Percentiles rank a stretch among this genome's conserved stretches.
These are phyloP conservation scores for Desoria tigrina DNA, from an alignment of 2,888 invertebrate species.

Conservation along the genomic window DNA sequence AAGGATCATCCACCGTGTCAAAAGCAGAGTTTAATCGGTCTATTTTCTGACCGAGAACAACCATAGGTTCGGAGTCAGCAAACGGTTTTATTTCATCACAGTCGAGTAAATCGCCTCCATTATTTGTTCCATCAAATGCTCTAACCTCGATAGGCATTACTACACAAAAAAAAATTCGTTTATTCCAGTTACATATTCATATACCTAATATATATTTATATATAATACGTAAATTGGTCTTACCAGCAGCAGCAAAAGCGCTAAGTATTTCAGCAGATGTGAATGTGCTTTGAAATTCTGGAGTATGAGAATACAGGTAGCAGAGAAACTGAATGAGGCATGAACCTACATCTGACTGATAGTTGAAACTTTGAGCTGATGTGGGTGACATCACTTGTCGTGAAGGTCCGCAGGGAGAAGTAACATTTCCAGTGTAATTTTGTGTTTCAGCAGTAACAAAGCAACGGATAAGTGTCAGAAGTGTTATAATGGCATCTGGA, in stretches of 20 bases:
- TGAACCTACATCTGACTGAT: slow-evolving; percentile 45
- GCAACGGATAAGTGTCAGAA: slow-evolving; percentile 63
- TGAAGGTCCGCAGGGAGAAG: slow-evolving; percentile 1
- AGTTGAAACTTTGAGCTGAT: slow-evolving; percentile 12
- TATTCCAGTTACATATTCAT: too few species aligned
- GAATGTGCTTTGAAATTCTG: slow-evolving; percentile 88
- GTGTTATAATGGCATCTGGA: slow-evolving; percentile 84
- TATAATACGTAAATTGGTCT: too few species aligned
- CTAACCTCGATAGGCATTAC: slow-evolving; percentile 68
- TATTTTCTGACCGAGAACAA: slow-evolving; percentile 19
- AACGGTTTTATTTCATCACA: slow-evolving; percentile 31
- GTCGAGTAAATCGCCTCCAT: slow-evolving; percentile 14
- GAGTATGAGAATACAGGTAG: slow-evolving; percentile 91
- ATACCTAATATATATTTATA: too few species aligned
- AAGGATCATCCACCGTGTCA: slow-evolving; percentile 6
- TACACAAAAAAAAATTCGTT: too few species aligned
- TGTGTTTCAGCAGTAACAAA: slow-evolving; percentile 42
- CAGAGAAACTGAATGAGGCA: slow-evolving; percentile 74
- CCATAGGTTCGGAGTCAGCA: slow-evolving; percentile 27
- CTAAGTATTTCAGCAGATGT: slow-evolving; percentile 88
- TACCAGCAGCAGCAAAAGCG: slow-evolving; percentile 81
- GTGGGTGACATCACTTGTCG: slow-evolving; percentile 10
- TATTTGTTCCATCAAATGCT: slow-evolving; percentile 4
- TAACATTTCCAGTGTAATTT: not conserved
- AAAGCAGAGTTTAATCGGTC: slow-evolving; percentile 15